These are phyloP conservation scores for Euura lappo DNA, from an alignment of 1,140 invertebrate genomes.

Conservation along the genomic window DNA sequence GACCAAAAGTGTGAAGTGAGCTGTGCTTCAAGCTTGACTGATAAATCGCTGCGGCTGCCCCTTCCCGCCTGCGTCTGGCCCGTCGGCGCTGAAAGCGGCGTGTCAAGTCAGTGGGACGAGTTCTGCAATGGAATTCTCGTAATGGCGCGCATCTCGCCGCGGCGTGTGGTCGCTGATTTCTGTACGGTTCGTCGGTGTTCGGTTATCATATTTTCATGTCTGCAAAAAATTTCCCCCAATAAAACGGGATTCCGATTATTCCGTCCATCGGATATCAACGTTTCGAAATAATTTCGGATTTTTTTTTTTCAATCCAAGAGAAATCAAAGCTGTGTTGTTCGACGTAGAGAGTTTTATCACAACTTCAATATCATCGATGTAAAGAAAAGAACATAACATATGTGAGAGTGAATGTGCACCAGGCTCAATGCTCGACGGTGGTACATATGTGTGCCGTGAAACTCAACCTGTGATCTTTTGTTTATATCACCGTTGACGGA, in stretches of 20 bases:
- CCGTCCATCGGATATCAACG: background rate
- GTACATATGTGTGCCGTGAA: background rate
- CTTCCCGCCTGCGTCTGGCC: background rate
- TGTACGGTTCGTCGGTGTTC: background rate
- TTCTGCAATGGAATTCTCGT: background rate
- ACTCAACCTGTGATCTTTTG: background rate
- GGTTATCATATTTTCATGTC: background rate
- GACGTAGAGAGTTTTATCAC: too few relatives aligned
- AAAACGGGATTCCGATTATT: background rate
- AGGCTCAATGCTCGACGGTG: background rate
- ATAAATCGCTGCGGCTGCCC: background rate
- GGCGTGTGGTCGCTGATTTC: background rate
- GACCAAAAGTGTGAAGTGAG: too few relatives aligned
- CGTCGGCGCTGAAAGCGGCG: background rate
- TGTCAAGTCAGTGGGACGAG: background rate
- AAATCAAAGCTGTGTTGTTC: background rate
- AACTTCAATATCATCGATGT: too few relatives aligned
- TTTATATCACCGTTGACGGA: background rate
- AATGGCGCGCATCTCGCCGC: slow-evolving; percentile 3
- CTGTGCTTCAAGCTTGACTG: too few relatives aligned
- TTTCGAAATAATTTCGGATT: background rate
- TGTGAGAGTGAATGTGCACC: background rate
- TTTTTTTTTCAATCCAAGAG: background rate
- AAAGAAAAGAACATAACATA: background rate
- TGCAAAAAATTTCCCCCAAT: too few relatives aligned